Base-by-base conservation (phyloP, 2,113 vertebrate genomes). In the Peromyscus californicus region DNA sequence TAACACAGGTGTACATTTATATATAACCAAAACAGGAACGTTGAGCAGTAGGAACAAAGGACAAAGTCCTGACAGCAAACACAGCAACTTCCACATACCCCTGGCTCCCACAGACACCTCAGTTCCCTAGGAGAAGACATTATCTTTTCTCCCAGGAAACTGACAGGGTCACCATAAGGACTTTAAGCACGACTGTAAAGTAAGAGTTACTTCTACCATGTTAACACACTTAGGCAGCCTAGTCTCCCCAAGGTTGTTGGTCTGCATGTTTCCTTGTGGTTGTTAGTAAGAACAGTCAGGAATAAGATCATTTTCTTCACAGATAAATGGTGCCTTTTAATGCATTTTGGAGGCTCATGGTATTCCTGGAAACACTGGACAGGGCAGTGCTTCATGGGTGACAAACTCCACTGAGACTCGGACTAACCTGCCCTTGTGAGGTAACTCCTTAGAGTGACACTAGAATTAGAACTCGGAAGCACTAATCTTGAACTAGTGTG, bases 41-140 rank as follows among this genome's bases (percentile, higher is more conserved):
- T 80, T 97, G 96, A 97, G 86, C 93, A 75, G 79, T 91, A 57
- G 87, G 97, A 97, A 97, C 93, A 97, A 93, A 93, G 85, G 82
- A 98, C 17, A 83, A 59, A 83, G 96, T 92, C 95, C 39, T 57
- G 92, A 91, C 94, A 91, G 97, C 96, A 97, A 97, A 95, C 93
- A 98, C 95, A 97, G 87, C 26, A 59, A 96, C 95, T 95, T 96
- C 74, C 96, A 94, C 57, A 70, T 4, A 89, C 67, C 78, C 3
- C 0, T 91, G 96, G 93, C 87, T 97, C 97, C 96, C 95, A 97
- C 74, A 96, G 67, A 26, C 80, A 97, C 80, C 97, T 96, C 67
- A 17, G 0, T 78, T 94, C 94, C 97, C 79, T 67, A n/a, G 36
- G n/a, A 97, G 85, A 72, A 97, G 98, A 92, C 80, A 82, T 86